A percentile compares a stretch with the other conserved stretches of the same genome.
phyloP scores from a whole-genome alignment of 2,113 vertebrate genomes.

The Albula glossodonta region DNA sequence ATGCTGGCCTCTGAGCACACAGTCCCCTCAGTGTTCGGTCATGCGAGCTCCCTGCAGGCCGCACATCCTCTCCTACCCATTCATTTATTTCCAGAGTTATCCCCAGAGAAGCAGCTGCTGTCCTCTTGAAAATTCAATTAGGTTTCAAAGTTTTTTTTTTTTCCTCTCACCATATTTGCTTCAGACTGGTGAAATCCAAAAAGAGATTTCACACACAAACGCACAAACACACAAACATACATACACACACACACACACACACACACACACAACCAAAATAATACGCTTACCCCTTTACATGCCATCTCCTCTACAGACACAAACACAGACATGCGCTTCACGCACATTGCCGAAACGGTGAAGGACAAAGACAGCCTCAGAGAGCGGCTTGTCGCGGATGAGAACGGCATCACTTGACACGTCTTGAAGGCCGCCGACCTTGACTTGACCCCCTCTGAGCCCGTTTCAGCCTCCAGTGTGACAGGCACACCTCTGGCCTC shows the following conservation, averaged over 20 bases:
- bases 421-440: slow-evolving; percentile 35
- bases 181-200: neutral
- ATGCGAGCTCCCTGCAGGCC: slow-evolving; percentile 22
- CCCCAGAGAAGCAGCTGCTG: neutral
- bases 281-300: no score
- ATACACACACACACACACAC: neutral
- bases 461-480: neutral
- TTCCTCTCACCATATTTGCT: neutral
- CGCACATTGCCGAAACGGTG: neutral
- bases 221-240: neutral
- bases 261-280: no score
- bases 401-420: slow-evolving; percentile 42
- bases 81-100: slow-evolving; percentile 11
- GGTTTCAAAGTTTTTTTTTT: neutral
- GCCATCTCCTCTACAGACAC: neutral
- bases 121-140: slow-evolving; percentile 27
- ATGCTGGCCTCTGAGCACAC: neutral
- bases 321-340: neutral
- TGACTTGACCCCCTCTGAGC: slow-evolving; percentile 31
- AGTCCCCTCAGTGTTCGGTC: neutral
- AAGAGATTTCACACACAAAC: neutral
- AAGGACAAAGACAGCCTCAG: neutral
- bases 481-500: slow-evolving; percentile 9
- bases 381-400: slow-evolving; percentile 8
- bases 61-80: slow-evolving; percentile 30